Percentiles rank a stretch among this genome's conserved stretches.
These are phyloP conservation scores for Conchocele bisecta DNA, from an alignment of 2,888 invertebrate genomes.

Conservation along the genomic window DNA sequence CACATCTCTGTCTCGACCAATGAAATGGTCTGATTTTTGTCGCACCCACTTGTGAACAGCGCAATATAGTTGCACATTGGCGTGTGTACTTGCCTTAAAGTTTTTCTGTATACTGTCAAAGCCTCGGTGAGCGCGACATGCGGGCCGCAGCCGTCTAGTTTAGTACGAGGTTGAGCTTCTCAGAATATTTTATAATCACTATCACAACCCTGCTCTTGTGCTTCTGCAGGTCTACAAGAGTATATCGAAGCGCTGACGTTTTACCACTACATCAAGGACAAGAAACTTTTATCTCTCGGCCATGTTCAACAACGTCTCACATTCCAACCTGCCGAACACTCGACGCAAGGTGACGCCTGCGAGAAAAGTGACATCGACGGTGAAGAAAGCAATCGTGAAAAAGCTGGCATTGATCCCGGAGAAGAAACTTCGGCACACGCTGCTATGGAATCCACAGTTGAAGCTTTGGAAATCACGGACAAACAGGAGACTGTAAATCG, in stretches of 20 bases:
- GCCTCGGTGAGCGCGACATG: too few species aligned
- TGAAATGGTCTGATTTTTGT: too few species aligned
- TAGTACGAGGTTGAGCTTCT: too few species aligned
- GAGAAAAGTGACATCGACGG: not conserved
- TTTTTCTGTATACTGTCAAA: too few species aligned
- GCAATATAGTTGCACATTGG: too few species aligned
- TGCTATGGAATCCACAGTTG: not conserved
- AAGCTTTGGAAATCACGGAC: not conserved
- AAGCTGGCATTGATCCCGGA: not conserved
- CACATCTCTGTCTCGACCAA: too few species aligned
- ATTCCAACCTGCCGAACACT: constrained; percentile 37
- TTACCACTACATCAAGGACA: constrained; percentile 87
- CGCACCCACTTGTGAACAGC: too few species aligned
- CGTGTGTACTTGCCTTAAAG: too few species aligned
- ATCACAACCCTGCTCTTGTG: too few species aligned
- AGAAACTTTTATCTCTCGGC: constrained; percentile 86
- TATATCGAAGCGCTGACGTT: constrained; percentile 93
- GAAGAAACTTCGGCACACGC: not conserved
- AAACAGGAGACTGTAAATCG: not conserved
- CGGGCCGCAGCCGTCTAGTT: too few species aligned
- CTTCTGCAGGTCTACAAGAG: constrained; percentile 87
- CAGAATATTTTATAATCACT: too few species aligned
- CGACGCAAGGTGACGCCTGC: not conserved
- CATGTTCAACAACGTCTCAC: constrained; percentile 82
- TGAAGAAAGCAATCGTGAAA: not conserved